These are phyloP conservation scores for Acridotheres tristis DNA, from an alignment of 2,797 vertebrate genomes.

Conservation along the genomic window DNA sequence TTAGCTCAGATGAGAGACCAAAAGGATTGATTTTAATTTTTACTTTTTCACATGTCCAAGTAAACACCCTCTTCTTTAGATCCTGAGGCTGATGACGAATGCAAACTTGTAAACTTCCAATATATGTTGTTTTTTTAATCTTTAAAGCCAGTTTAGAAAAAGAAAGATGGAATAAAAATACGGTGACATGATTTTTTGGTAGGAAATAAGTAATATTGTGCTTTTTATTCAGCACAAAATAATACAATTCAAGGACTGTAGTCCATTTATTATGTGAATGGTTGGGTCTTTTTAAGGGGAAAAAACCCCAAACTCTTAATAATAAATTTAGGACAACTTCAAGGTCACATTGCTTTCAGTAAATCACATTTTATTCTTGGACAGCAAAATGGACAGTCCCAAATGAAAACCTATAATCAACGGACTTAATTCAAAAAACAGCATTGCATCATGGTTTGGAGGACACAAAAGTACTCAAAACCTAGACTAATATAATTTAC, in stretches of 20 bases:
- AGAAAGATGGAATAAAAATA: neutral
- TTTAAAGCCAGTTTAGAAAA: neutral
- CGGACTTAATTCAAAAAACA: neutral
- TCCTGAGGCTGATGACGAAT: neutral
- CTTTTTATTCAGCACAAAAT: neutral
- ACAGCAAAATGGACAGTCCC: neutral
- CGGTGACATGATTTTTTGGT: accelerated
- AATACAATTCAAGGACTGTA: neutral
- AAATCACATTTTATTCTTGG: neutral
- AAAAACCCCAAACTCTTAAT: neutral
- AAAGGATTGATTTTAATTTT: neutral
- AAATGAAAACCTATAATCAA: neutral
- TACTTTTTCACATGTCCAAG: neutral
- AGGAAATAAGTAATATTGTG: neutral
- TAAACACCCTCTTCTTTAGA: neutral
- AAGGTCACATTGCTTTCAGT: neutral
- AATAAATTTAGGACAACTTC: neutral
- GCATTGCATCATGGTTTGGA: neutral
- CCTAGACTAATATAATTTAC: neutral
- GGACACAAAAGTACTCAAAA: neutral
- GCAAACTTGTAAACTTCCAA: neutral
- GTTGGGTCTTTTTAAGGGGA: neutral
- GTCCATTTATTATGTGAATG: neutral
- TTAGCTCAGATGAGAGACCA: neutral
- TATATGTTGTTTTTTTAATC: neutral